Percentiles rank a stretch among this genome's conserved stretches.
phyloP scores from a whole-genome alignment of 2,797 vertebrate species.

The Gila robusta region DNA sequence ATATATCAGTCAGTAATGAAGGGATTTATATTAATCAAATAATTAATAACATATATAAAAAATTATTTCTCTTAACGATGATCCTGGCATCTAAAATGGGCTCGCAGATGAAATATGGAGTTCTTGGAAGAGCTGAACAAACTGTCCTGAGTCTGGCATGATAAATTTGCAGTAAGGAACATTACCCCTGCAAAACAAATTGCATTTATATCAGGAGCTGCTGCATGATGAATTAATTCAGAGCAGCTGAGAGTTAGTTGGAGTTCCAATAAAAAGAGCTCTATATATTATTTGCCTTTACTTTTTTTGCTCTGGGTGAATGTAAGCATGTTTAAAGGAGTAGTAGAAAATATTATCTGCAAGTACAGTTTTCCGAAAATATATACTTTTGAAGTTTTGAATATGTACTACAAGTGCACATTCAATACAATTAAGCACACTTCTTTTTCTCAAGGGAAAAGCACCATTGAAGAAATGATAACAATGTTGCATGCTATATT shows the following conservation, averaged over 20 bases:
- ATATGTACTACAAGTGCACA: not conserved
- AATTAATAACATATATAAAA: constrained; percentile 34
- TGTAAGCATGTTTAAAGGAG: not conserved
- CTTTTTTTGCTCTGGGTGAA: constrained; percentile 25
- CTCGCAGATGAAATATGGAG: constrained; percentile 64
- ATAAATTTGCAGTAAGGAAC: constrained; percentile 67
- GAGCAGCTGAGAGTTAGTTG: constrained; percentile 54
- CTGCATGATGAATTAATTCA: constrained; percentile 67
- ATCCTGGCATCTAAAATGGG: constrained; percentile 55
- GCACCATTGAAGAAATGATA: not conserved
- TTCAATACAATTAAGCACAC: not conserved
- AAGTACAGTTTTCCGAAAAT: not conserved
- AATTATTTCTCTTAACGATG: constrained; percentile 59
- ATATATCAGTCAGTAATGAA: constrained; percentile 10
- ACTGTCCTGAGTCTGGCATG: constrained; percentile 59
- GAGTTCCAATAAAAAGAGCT: constrained; percentile 52
- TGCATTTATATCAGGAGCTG: constrained; percentile 65
- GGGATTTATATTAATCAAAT: constrained; percentile 45
- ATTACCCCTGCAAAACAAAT: constrained; percentile 70
- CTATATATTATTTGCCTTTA: constrained; percentile 45
- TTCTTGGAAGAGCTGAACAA: constrained; percentile 66
- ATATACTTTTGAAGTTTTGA: not conserved
- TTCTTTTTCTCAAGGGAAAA: not conserved
- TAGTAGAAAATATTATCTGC: not conserved
- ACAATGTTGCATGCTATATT: not conserved